These are phyloP conservation scores for Cosmia trapezina DNA, from an alignment of 2,888 invertebrate genomes.

Conservation along the genomic window DNA sequence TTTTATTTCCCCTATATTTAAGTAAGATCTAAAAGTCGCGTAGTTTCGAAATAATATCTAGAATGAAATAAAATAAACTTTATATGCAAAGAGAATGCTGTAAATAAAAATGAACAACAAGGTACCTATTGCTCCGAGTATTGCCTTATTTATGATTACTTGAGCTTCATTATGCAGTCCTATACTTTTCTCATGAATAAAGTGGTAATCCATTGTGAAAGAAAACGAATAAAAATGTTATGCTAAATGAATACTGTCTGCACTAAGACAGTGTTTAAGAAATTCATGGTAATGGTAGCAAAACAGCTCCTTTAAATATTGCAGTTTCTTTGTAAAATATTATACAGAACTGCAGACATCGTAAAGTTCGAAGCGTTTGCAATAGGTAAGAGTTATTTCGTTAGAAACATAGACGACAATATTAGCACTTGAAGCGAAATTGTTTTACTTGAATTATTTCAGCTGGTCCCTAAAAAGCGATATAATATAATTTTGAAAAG, in stretches of 20 bases:
- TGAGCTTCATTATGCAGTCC: constrained; percentile 17
- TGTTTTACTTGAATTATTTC: constrained; percentile 1
- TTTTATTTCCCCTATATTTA: constrained; percentile 7
- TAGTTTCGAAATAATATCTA: background rate
- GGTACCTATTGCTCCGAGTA: background rate
- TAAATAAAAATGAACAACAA: constrained; percentile 13
- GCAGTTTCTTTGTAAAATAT: constrained; percentile 17
- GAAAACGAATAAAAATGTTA: constrained; percentile 33
- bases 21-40: constrained; percentile 5
- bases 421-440: constrained; percentile 13
- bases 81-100: constrained; percentile 5
- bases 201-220: constrained; percentile 26
- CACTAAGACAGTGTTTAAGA: constrained; percentile 18
- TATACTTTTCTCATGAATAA: constrained; percentile 35
- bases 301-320: constrained; percentile 14
- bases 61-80: constrained; percentile 8
- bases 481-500: constrained; percentile 13
- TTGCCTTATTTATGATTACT: constrained; percentile 25
- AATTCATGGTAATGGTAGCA: constrained; percentile 40
- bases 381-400: constrained; percentile 4
- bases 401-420: constrained; percentile 14
- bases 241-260: constrained; percentile 26
- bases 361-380: constrained; percentile 11
- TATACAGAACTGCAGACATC: constrained; percentile 18
- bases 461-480: background rate